Percentiles rank a stretch among this genome's conserved stretches.
Conservation (phyloP, 2,113 vertebrate genomes). For the Antigone vipio region DNA sequence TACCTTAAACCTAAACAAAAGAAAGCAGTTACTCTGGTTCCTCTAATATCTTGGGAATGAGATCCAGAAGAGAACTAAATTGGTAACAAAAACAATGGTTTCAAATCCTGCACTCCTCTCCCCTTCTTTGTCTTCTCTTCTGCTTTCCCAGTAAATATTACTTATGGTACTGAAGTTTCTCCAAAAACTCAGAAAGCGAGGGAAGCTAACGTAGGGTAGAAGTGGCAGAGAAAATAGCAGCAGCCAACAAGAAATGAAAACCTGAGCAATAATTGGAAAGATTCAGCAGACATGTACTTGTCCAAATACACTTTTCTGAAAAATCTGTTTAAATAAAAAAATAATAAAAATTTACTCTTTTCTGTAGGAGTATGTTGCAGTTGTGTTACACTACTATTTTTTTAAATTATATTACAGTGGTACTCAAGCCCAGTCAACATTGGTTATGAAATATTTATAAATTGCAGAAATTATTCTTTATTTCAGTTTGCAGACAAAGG, state of each 20-base stretch:
- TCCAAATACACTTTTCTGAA: not conserved
- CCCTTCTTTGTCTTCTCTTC: not conserved
- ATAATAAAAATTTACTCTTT: not conserved
- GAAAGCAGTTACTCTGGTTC: not conserved
- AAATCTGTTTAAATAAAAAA: not conserved
- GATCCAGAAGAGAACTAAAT: not conserved
- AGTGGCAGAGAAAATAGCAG: not conserved
- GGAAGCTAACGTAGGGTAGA: fast-evolving
- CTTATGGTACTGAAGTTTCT: not conserved
- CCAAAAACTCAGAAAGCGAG: not conserved
- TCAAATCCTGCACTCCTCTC: not conserved
- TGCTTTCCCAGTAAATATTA: not conserved
- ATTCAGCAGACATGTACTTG: not conserved
- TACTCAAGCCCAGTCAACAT: not conserved
- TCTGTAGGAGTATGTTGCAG: not conserved
- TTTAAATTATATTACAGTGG: not conserved
- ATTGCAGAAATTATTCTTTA: not conserved
- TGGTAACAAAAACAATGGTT: not conserved
- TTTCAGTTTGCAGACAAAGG: not conserved
- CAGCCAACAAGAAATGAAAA: not conserved
- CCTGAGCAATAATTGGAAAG: not conserved
- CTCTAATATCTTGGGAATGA: not conserved
- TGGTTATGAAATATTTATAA: not conserved
- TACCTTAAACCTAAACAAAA: not conserved
- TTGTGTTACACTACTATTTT: not conserved